Evolutionary conservation across 2,888 invertebrate genomes (phyloP).

Genomic region (Hydrotaea diabolus): DNA sequence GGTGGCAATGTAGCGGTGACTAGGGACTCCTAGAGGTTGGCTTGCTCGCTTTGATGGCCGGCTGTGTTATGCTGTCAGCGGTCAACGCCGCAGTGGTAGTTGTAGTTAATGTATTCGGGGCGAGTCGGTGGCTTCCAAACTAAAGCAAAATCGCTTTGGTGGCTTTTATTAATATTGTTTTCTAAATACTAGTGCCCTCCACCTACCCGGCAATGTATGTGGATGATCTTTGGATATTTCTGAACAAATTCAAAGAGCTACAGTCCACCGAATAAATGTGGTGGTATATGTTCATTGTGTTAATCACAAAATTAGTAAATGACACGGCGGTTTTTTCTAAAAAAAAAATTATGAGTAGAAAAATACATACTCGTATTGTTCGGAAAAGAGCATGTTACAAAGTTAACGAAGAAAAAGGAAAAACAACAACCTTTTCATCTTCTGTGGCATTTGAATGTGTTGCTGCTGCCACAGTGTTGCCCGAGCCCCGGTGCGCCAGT

Average conservation of each 20-base stretch:
- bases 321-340: slow-evolving; percentile 75
- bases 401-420: neutral
- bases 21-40: neutral
- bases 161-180: slow-evolving; percentile 38
- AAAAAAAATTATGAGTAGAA: slow-evolving; percentile 40
- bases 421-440: slow-evolving; percentile 24
- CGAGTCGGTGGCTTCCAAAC: slow-evolving; percentile 70
- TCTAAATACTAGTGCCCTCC: slow-evolving; percentile 36
- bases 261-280: neutral
- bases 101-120: slow-evolving; percentile 47
- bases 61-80: neutral
- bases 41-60: neutral
- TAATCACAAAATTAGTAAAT: slow-evolving; percentile 79
- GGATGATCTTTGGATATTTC: slow-evolving; percentile 34
- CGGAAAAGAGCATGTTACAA: slow-evolving; percentile 33
- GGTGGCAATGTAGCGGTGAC: neutral
- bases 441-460: slow-evolving; percentile 39
- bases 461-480: slow-evolving; percentile 20
- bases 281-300: slow-evolving; percentile 59
- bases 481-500: neutral
- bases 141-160: slow-evolving; percentile 50
- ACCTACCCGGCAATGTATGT: neutral
- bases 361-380: slow-evolving; percentile 34
- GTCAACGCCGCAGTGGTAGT: slow-evolving; percentile 39
- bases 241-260: slow-evolving; percentile 33